Conservation (phyloP, 2,113 vertebrate genomes). For the Colinus virginianus region DNA sequence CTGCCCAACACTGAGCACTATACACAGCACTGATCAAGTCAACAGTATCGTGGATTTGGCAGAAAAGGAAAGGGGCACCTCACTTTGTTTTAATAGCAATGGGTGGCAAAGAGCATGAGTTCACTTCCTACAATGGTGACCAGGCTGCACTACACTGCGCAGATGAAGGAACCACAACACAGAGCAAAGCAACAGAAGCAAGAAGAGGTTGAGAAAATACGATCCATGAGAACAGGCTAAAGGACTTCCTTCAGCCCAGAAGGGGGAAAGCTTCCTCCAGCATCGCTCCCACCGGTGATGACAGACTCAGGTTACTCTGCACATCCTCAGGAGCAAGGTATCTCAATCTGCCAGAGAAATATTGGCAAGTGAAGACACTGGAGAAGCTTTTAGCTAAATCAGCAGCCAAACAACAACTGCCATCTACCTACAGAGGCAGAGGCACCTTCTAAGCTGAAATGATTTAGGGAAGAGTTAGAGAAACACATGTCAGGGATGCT, state of each 20-base stretch:
- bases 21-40: background rate
- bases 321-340: background rate
- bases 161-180: background rate
- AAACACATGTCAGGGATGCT: background rate
- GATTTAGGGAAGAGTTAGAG: background rate
- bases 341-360: background rate
- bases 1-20: no score
- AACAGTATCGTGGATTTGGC: background rate
- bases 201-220: background rate
- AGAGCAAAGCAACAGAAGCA: background rate
- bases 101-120: background rate
- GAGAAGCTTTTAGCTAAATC: background rate
- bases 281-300: background rate
- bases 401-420: background rate
- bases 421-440: background rate
- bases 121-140: background rate
- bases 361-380: background rate
- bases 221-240: background rate
- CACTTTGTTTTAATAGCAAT: background rate
- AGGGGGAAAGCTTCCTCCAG: background rate
- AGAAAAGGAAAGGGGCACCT: background rate
- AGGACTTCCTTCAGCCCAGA: background rate
- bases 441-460: background rate
- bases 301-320: background rate
- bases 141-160: rapidly evolving